Evolutionary conservation across 1,140 invertebrate genomes (phyloP).

Genomic region (Brachionus asplanchnoidis): DNA sequence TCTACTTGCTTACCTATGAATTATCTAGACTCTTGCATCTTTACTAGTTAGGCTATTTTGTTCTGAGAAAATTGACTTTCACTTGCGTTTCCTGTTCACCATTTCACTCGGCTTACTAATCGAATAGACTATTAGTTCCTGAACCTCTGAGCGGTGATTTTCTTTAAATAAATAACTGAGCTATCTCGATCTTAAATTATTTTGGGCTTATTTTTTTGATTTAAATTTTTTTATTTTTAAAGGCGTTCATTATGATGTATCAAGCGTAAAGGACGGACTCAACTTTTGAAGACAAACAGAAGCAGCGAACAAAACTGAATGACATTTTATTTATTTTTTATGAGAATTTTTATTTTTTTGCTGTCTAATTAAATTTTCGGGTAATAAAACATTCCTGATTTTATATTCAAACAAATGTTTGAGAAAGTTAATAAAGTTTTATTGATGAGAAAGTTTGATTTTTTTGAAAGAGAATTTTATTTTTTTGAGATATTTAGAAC

Average conservation of each 20-base stretch:
- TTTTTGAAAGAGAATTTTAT: neutral
- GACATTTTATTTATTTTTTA: conserved; percentile 25
- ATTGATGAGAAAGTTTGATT: neutral
- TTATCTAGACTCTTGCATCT: conserved; percentile 13
- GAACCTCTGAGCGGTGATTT: neutral
- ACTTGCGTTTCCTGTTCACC: neutral
- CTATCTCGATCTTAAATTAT: neutral
- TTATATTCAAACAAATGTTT: neutral
- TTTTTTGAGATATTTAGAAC: neutral
- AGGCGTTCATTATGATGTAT: conserved; percentile 37
- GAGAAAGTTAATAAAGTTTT: neutral
- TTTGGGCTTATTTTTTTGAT: neutral
- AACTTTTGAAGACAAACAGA: neutral
- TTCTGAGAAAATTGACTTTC: neutral
- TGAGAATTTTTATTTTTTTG: neutral
- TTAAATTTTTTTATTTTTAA: neutral
- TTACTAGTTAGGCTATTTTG: neutral
- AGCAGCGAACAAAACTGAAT: neutral
- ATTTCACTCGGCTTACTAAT: conserved; percentile 13
- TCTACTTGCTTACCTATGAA: neutral
- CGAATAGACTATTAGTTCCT: conserved; percentile 9
- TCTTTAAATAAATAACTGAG: neutral
- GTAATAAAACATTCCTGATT: conserved; percentile 1
- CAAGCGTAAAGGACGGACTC: neutral
- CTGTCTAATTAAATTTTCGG: neutral